A percentile compares a stretch with the other conserved stretches of the same genome.
These are phyloP conservation scores for Zosterops japonicus DNA, from an alignment of 2,113 vertebrate genomes.

Conservation along the genomic window DNA sequence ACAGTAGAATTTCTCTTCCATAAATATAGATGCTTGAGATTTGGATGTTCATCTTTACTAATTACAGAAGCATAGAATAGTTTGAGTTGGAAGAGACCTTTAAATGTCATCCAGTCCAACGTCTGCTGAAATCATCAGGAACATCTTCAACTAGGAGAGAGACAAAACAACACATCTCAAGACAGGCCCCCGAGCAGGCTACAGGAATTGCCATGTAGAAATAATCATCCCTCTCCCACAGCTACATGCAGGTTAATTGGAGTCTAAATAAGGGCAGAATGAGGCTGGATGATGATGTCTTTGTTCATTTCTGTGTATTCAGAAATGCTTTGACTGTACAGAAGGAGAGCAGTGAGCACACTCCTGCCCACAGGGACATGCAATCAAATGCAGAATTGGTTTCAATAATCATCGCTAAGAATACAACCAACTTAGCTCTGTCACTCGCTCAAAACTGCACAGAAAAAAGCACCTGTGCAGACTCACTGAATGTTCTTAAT, in stretches of 20 bases:
- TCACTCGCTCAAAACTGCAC: neutral
- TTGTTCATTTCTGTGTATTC: neutral
- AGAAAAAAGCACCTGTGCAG: neutral
- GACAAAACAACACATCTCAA: neutral
- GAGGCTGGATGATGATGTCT: neutral
- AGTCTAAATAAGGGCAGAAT: neutral
- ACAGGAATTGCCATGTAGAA: neutral
- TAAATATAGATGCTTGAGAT: neutral
- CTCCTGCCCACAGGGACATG: neutral
- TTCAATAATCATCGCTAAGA: neutral
- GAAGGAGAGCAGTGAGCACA: neutral
- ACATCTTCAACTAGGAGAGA: neutral
- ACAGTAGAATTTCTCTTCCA: neutral
- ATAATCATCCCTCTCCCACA: neutral
- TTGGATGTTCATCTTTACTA: neutral
- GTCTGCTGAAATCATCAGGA: neutral
- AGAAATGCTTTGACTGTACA: neutral
- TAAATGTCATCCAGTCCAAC: neutral
- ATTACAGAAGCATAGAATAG: neutral
- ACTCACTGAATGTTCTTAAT: neutral
- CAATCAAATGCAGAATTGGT: neutral
- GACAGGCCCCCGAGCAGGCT: neutral
- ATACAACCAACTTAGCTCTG: neutral
- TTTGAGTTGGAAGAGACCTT: neutral
- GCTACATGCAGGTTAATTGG: neutral